Conservation (phyloP, 2,797 vertebrate species). For the Rhinella marina region DNA sequence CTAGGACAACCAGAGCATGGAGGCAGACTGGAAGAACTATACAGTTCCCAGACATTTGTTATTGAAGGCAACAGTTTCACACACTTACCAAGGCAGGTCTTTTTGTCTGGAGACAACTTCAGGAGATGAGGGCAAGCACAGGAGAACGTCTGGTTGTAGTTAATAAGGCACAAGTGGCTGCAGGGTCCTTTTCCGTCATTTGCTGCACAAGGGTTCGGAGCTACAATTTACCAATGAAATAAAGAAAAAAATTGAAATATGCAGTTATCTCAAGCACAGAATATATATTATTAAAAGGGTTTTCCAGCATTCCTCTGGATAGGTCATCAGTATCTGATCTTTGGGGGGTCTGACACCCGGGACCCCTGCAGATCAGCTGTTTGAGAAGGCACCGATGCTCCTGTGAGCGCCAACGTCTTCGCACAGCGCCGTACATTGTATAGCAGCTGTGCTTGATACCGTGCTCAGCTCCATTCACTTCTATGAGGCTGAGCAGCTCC, state of each 20-base stretch:
- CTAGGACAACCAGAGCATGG: background rate
- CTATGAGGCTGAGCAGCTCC: no score
- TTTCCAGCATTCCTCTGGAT: no score
- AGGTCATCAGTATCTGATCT: no score
- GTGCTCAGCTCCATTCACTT: no score
- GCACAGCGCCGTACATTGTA: no score
- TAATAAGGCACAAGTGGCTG: constrained; percentile 96
- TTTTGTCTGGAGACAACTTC: constrained; percentile 90
- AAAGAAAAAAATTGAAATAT: background rate
- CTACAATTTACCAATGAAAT: constrained; percentile 68
- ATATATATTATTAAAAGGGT: no score
- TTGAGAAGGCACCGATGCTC: no score
- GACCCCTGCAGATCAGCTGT: no score
- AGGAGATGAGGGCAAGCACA: constrained; percentile 97
- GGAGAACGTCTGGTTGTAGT: constrained; percentile 93
- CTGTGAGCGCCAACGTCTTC: no score
- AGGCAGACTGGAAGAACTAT: background rate
- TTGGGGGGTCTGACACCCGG: no score
- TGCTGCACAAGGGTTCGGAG: constrained; percentile 91
- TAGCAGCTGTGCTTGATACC: no score
- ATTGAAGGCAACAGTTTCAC: no score
- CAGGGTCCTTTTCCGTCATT: constrained; percentile 86
- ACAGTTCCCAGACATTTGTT: background rate
- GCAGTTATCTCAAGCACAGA: background rate
- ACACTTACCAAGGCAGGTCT: constrained; percentile 87